A percentile compares a stretch with the other conserved stretches of the same genome.
Conservation (phyloP, 2,888 invertebrate species). For the Protophormia terraenovae region DNA sequence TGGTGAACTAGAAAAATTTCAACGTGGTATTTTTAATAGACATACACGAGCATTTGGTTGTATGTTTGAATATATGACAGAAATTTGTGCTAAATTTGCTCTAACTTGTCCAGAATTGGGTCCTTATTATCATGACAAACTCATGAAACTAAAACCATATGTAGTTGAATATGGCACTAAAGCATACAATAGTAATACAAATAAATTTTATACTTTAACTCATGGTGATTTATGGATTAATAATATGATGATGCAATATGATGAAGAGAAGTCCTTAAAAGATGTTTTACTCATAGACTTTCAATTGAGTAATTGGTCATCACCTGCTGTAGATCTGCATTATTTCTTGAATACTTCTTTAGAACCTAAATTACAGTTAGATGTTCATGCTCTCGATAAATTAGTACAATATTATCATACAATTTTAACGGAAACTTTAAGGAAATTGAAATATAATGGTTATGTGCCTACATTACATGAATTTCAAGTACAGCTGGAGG, state of each 20-base stretch:
- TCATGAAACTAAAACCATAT: slow-evolving; percentile 71
- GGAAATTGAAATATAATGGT: slow-evolving; percentile 72
- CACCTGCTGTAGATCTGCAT: slow-evolving; percentile 78
- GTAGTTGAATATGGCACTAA: slow-evolving; percentile 76
- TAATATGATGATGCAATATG: slow-evolving; percentile 76
- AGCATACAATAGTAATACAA: slow-evolving; percentile 70
- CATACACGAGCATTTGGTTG: slow-evolving; percentile 73
- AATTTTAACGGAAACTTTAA: slow-evolving; percentile 73
- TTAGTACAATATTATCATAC: slow-evolving; percentile 77
- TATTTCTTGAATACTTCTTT: slow-evolving; percentile 78
- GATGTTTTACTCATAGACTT: slow-evolving; percentile 78
- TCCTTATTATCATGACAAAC: slow-evolving; percentile 74
- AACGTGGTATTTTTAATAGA: slow-evolving; percentile 78
- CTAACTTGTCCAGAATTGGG: slow-evolving; percentile 73
- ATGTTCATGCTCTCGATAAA: slow-evolving; percentile 72
- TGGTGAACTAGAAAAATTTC: slow-evolving; percentile 71
- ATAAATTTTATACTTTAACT: slow-evolving; percentile 73
- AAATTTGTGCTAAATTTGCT: slow-evolving; percentile 74
- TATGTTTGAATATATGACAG: slow-evolving; percentile 72
- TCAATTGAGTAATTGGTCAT: slow-evolving; percentile 77
- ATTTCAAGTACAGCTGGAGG: slow-evolving; percentile 75
- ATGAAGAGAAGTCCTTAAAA: slow-evolving; percentile 25
- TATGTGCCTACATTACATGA: slow-evolving; percentile 76
- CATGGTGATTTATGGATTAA: slow-evolving; percentile 80
- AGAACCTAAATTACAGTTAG: slow-evolving; percentile 71